These are phyloP conservation scores for Eublepharis macularius DNA, from an alignment of 2,113 vertebrate species.

Conservation along the genomic window DNA sequence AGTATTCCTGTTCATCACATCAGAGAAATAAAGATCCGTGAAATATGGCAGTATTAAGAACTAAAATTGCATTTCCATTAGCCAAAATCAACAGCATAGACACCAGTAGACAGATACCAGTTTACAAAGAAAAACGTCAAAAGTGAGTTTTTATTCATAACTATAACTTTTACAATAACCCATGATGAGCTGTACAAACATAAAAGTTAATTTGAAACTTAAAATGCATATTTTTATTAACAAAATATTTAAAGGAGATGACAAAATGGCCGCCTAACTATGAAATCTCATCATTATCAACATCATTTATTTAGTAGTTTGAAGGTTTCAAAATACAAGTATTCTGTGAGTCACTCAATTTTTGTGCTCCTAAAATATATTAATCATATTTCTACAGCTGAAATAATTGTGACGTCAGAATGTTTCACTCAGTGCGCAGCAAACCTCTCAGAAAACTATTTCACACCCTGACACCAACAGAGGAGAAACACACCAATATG, in stretches of 20 bases:
- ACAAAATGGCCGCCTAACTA: slow-evolving; percentile 67
- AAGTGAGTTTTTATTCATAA: slow-evolving; percentile 77
- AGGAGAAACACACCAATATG: not conserved
- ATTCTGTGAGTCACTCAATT: slow-evolving; percentile 47
- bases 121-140: slow-evolving; percentile 50
- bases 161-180: slow-evolving; percentile 73
- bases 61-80: not conserved
- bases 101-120: not conserved
- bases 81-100: not conserved
- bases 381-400: slow-evolving; percentile 36
- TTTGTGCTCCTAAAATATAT: slow-evolving; percentile 68
- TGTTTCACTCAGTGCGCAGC: slow-evolving; percentile 24
- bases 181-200: slow-evolving; percentile 72
- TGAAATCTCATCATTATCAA: slow-evolving; percentile 58
- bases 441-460: not conserved
- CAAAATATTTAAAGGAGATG: slow-evolving; percentile 65
- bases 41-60: not conserved
- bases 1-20: not conserved
- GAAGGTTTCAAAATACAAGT: slow-evolving; percentile 68
- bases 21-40: not conserved
- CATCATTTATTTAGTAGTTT: slow-evolving; percentile 49
- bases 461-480: not conserved
- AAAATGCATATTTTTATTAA: slow-evolving; percentile 67
- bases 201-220: slow-evolving; percentile 69
- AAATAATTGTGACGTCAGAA: slow-evolving; percentile 47